A percentile compares a stretch with the other conserved stretches of the same genome.
These are phyloP conservation scores for Esperia sulphurella DNA, from an alignment of 2,888 invertebrate species.

Conservation along the genomic window DNA sequence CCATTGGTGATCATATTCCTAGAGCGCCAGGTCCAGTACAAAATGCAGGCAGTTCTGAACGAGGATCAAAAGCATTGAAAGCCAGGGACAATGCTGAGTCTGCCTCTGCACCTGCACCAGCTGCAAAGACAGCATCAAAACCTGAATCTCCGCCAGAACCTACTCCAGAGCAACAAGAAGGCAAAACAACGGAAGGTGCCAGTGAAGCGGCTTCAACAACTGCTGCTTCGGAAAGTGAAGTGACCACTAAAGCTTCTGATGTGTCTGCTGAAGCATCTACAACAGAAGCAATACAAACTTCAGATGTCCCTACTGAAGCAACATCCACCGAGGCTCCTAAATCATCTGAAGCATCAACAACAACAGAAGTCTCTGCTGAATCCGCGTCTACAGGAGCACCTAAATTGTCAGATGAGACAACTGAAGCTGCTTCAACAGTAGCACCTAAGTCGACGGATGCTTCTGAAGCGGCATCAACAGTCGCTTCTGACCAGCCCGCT, in stretches of 20 bases:
- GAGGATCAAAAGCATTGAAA: slow-evolving; percentile 27
- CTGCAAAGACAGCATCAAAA: slow-evolving; percentile 8
- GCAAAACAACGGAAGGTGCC: slow-evolving; percentile 5
- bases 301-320: slow-evolving; percentile 20
- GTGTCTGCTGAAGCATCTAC: slow-evolving; percentile 9
- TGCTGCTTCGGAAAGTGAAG: slow-evolving; percentile 9
- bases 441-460: slow-evolving; percentile 2
- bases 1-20: slow-evolving; percentile 82
- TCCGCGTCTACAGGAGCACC: slow-evolving; percentile 12
- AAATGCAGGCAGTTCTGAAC: slow-evolving; percentile 24
- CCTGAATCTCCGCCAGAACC: slow-evolving; percentile 7
- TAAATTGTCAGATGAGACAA: background rate
- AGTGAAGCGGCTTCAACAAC: slow-evolving; percentile 8
- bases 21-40: slow-evolving; percentile 30
- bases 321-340: slow-evolving; percentile 7
- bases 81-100: slow-evolving; percentile 26
- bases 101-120: slow-evolving; percentile 26
- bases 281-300: slow-evolving; percentile 6
- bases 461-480: background rate
- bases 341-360: slow-evolving; percentile 4
- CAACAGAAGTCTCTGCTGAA: slow-evolving; percentile 9
- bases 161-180: background rate
- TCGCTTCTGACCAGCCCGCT: background rate
- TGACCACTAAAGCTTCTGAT: slow-evolving; percentile 9
- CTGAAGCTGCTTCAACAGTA: slow-evolving; percentile 6